Evolutionary conservation across 2,797 vertebrate species (phyloP).

Genomic region (Lacerta agilis): DNA sequence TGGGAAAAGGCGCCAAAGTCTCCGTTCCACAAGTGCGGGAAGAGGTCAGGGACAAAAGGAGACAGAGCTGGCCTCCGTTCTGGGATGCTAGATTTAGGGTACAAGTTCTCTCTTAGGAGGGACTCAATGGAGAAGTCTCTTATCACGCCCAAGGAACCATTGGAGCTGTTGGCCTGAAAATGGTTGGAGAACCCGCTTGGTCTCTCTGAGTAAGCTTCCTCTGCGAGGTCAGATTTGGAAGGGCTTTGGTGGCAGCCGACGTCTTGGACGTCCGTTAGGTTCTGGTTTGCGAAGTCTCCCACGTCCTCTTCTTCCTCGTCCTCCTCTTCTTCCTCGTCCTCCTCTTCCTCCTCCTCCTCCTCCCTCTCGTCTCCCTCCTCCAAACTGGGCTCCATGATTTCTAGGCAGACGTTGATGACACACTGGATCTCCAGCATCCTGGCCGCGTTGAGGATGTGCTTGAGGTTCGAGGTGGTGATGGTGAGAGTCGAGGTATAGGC

Average conservation of each 20-base stretch:
- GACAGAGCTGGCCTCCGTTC: constrained; percentile 88
- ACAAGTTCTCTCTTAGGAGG: constrained; percentile 92
- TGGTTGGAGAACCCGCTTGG: constrained; percentile 77
- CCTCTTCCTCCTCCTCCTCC: constrained; percentile 82
- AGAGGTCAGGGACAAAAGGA: constrained; percentile 90
- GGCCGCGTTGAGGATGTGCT: constrained; percentile 93
- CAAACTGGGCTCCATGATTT: constrained; percentile 92
- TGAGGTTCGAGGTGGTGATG: constrained; percentile 92
- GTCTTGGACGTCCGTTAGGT: constrained; percentile 81
- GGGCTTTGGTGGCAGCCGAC: constrained; percentile 87
- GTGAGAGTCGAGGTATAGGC: constrained; percentile 98
- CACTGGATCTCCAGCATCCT: constrained; percentile 97
- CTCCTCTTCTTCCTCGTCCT: constrained; percentile 88
- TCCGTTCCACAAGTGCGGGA: constrained; percentile 91
- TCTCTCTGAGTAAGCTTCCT: constrained; percentile 78
- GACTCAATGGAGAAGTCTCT: constrained; percentile 98
- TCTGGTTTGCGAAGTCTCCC: constrained; percentile 84
- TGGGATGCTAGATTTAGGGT: constrained; percentile 87
- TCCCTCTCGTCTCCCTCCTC: constrained; percentile 79
- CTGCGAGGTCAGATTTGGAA: constrained; percentile 79
- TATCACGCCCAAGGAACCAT: constrained; percentile 82
- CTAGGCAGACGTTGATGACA: constrained; percentile 94
- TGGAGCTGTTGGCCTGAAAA: constrained; percentile 72
- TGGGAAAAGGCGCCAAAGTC: constrained; percentile 89
- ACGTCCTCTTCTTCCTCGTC: constrained; percentile 81